phyloP scores from a whole-genome alignment of 2,888 invertebrate species.

The Leptodirus hochenwartii region DNA sequence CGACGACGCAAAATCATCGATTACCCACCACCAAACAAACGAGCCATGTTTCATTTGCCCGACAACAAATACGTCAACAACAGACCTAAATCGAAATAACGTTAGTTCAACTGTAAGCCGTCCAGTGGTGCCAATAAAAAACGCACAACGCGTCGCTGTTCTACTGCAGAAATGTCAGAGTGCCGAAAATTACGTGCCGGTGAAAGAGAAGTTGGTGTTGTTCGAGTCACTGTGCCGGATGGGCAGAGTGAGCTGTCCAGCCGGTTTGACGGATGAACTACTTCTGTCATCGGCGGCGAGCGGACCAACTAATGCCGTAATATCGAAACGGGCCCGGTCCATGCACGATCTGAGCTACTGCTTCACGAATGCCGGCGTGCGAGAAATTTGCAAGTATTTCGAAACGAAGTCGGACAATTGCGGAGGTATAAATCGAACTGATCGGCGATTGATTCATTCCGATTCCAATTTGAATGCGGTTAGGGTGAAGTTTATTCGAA shows the following conservation, averaged over 20 bases:
- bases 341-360: constrained; percentile 41
- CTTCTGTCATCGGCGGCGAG: constrained; percentile 26
- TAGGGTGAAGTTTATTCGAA: no score
- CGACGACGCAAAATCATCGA: no score
- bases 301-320: no score
- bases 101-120: not conserved
- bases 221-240: constrained; percentile 50
- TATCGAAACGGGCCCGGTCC: constrained; percentile 39
- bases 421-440: constrained; percentile 9
- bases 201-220: constrained; percentile 47
- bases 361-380: constrained; percentile 31
- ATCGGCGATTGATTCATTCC: constrained; percentile 15
- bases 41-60: constrained; percentile 7
- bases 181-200: constrained; percentile 47
- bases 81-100: constrained; percentile 1
- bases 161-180: constrained; percentile 35
- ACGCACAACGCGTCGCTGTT: constrained; percentile 25
- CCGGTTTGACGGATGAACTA: constrained; percentile 44
- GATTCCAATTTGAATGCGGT: constrained; percentile 15
- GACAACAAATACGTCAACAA: constrained; percentile 1
- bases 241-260: constrained; percentile 24
- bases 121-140: no score
- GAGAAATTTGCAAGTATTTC: constrained; percentile 53
- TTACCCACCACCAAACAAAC: constrained; percentile 3
- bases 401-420: constrained; percentile 29